These are phyloP conservation scores for Drosophila serrata DNA, from an alignment of 1,140 invertebrate species.

Conservation along the genomic window DNA sequence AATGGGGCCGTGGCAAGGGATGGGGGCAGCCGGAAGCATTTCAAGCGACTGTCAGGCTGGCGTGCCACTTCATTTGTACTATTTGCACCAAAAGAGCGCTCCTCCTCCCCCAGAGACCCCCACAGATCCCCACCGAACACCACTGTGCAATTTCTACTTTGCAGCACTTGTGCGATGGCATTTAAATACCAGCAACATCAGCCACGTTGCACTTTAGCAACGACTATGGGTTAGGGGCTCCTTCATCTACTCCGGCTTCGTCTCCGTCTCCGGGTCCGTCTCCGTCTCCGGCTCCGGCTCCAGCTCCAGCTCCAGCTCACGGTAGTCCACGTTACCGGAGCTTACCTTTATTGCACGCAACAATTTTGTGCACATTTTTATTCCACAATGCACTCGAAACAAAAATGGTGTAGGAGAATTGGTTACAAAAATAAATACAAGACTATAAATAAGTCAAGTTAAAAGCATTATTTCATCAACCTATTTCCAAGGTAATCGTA, in stretches of 20 bases:
- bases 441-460: too few relatives aligned
- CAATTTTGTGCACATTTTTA: slow-evolving; percentile 39
- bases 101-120: background rate
- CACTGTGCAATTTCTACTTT: background rate
- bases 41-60: slow-evolving; percentile 51
- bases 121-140: background rate
- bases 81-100: slow-evolving; percentile 6
- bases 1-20: too few relatives aligned
- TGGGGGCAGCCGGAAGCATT: slow-evolving; percentile 32
- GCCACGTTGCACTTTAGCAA: slow-evolving; percentile 32
- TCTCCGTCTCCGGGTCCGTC: background rate
- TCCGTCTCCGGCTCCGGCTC: slow-evolving; percentile 1
- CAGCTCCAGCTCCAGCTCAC: slow-evolving; percentile 4
- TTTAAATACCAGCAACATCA: slow-evolving; percentile 36
- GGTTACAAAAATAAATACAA: too few relatives aligned
- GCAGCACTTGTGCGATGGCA: slow-evolving; percentile 20
- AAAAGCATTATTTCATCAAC: too few relatives aligned
- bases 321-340: slow-evolving; percentile 19
- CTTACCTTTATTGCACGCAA: slow-evolving; percentile 49
- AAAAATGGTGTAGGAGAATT: background rate
- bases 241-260: background rate
- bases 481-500: too few relatives aligned
- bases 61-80: slow-evolving; percentile 65
- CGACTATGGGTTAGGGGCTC: background rate
- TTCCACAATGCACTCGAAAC: background rate